A percentile compares a stretch with the other conserved stretches of the same genome.
Evolutionary conservation across 2,888 invertebrate genomes (phyloP).

Genomic region (Ptilodon capucinus): DNA sequence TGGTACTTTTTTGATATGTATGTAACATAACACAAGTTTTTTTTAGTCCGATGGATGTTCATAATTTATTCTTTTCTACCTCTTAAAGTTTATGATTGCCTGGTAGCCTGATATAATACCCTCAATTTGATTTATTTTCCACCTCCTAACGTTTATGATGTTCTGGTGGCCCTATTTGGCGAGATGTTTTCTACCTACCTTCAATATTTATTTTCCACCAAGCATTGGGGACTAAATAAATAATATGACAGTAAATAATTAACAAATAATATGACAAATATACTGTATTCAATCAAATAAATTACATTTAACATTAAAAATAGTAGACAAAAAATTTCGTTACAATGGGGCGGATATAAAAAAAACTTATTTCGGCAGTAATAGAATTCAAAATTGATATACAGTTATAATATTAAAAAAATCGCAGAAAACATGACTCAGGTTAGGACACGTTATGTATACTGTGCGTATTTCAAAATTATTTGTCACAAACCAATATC

Average conservation of each 20-base stretch:
- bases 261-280: constrained; percentile 67
- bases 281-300: constrained; percentile 79
- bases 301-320: constrained; percentile 76
- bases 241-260: constrained; percentile 22
- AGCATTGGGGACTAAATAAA: too few species aligned
- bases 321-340: constrained; percentile 67
- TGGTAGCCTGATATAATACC: too few species aligned
- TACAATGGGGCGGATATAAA: constrained; percentile 49
- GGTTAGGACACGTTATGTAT: constrained; percentile 7
- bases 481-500: constrained; percentile 12
- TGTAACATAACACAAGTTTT: too few species aligned
- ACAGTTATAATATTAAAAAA: constrained; percentile 43
- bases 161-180: too few species aligned
- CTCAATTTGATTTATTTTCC: too few species aligned
- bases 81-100: too few species aligned
- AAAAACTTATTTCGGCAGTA: constrained; percentile 30
- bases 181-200: too few species aligned
- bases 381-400: constrained; percentile 39
- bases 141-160: too few species aligned
- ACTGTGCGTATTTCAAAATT: constrained; percentile 61
- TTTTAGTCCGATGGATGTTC: too few species aligned
- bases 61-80: too few species aligned
- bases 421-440: constrained; percentile 1
- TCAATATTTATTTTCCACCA: too few species aligned
- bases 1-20: too few species aligned